These are phyloP conservation scores for Callionymus lyra DNA, from an alignment of 2,113 vertebrate genomes.

Conservation along the genomic window DNA sequence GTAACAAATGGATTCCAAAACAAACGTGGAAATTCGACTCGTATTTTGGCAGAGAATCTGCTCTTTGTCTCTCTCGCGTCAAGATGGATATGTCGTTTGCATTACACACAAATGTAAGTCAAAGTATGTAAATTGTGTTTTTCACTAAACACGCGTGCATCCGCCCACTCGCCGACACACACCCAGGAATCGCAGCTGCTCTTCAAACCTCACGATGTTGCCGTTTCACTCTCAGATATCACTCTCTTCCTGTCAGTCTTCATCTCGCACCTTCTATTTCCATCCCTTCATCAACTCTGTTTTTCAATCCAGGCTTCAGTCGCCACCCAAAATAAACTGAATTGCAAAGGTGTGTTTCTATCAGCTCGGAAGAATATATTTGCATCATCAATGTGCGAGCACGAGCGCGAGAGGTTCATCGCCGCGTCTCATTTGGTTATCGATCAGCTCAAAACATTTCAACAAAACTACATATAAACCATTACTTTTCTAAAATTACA, in stretches of 20 bases:
- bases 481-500: no score
- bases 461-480: no score
- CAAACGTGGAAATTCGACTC: no score
- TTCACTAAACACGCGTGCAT: neutral
- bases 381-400: neutral
- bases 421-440: no score
- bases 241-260: neutral
- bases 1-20: no score
- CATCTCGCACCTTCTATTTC: constrained; percentile 2
- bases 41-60: no score
- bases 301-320: constrained; percentile 2
- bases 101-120: neutral
- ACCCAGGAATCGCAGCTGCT: neutral
- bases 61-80: no score
- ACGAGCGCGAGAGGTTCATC: no score
- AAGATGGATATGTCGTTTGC: no score
- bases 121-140: no score
- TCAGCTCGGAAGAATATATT: neutral
- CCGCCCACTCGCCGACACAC: neutral
- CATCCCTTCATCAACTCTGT: constrained; percentile 2
- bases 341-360: constrained; percentile 1
- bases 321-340: constrained; percentile 4
- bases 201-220: neutral
- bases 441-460: no score
- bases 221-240: neutral